Conservation (phyloP, 2,888 invertebrate genomes). For the Itoplectis maculator region DNA sequence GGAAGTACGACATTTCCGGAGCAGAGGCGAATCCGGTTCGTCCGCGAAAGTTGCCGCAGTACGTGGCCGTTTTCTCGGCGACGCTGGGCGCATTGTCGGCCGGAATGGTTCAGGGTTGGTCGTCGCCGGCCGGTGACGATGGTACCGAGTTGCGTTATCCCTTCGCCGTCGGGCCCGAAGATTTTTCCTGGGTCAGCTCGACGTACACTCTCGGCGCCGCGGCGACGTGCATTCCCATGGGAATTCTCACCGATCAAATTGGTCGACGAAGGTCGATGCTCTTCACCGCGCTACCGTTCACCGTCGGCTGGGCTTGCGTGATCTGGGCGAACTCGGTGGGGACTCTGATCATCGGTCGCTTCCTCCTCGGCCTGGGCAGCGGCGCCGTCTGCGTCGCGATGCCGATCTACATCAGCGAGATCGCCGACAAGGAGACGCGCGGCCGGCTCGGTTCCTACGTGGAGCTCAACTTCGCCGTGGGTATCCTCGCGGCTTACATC, state of each 20-base stretch:
- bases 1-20: too few species aligned
- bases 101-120: slow-evolving; percentile 92
- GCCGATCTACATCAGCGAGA: slow-evolving; percentile 86
- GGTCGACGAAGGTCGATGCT: slow-evolving; percentile 91
- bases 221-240: slow-evolving; percentile 90
- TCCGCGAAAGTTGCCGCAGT: slow-evolving; percentile 86
- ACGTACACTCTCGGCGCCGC: slow-evolving; percentile 90
- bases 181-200: slow-evolving; percentile 91
- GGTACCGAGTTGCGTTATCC: slow-evolving; percentile 55
- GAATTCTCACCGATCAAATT: slow-evolving; percentile 88
- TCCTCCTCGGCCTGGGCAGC: slow-evolving; percentile 90
- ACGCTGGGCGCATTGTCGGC: slow-evolving; percentile 92
- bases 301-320: slow-evolving; percentile 86
- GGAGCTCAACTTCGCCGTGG: slow-evolving; percentile 93
- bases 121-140: slow-evolving; percentile 88
- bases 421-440: slow-evolving; percentile 91
- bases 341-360: slow-evolving; percentile 89
- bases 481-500: slow-evolving; percentile 92
- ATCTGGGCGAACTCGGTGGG: slow-evolving; percentile 86
- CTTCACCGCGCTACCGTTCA: slow-evolving; percentile 88
- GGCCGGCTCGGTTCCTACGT: slow-evolving; percentile 95
- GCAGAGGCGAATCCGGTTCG: not conserved
- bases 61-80: slow-evolving; percentile 88
- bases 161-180: slow-evolving; percentile 83
- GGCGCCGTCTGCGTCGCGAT: slow-evolving; percentile 93